Percentiles rank a stretch among this genome's conserved stretches.
Conservation (phyloP, 2,888 invertebrate species). For the Axea sp. region DNA sequence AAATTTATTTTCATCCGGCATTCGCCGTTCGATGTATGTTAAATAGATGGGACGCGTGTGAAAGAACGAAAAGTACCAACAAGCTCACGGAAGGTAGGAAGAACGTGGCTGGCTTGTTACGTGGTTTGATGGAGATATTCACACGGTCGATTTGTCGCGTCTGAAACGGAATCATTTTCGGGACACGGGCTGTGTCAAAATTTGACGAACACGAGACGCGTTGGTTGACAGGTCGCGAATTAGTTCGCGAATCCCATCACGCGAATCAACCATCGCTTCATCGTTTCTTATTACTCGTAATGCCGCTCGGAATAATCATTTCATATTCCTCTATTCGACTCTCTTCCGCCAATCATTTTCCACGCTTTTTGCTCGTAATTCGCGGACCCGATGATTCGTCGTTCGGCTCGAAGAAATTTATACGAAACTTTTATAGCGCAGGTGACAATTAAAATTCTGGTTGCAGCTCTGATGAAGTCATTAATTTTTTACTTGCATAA, state of each 20-base stretch:
- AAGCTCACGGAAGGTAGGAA: no score
- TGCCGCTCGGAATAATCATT: slow-evolving; percentile 20
- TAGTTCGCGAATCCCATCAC: slow-evolving; percentile 22
- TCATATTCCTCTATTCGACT: slow-evolving; percentile 16
- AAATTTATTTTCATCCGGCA: no score
- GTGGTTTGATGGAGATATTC: slow-evolving; percentile 75
- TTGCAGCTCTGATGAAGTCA: slow-evolving; percentile 44
- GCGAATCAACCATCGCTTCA: slow-evolving; percentile 43
- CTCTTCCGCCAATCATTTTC: slow-evolving; percentile 17
- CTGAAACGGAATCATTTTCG: no score
- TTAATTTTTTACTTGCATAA: slow-evolving; percentile 28
- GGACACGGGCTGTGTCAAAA: no score
- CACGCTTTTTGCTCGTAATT: slow-evolving; percentile 10
- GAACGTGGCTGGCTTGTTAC: no score
- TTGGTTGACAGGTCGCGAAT: slow-evolving; percentile 31
- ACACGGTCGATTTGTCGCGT: slow-evolving; percentile 69
- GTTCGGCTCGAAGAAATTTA: slow-evolving; percentile 22
- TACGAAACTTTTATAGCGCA: slow-evolving; percentile 23
- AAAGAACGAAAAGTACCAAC: slow-evolving; percentile 24
- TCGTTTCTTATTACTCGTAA: slow-evolving; percentile 40
- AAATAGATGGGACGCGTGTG: no score
- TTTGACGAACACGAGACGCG: slow-evolving; percentile 7
- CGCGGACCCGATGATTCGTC: slow-evolving; percentile 26
- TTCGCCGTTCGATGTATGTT: no score
- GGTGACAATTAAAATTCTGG: slow-evolving; percentile 47